Conservation (phyloP, 2,888 invertebrate genomes). For the Lysandra bellargus region DNA sequence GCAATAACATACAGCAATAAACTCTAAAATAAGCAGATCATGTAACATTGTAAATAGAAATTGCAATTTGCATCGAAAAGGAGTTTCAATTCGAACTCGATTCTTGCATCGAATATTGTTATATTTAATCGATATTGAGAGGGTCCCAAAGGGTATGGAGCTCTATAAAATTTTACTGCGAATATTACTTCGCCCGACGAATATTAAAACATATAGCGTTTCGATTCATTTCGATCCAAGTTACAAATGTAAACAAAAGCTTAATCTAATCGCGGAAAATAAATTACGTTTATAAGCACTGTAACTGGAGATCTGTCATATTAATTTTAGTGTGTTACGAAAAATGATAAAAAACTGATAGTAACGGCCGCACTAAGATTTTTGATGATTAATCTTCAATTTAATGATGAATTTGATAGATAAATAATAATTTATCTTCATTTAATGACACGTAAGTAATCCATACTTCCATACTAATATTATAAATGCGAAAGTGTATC, state of each 20-base stretch:
- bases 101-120: conserved; percentile 17
- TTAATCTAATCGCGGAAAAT: not conserved
- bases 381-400: no score
- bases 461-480: no score
- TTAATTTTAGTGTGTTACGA: no score
- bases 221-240: not conserved
- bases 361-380: no score
- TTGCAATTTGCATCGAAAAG: conserved; percentile 19
- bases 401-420: no score
- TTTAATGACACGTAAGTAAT: no score
- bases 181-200: not conserved
- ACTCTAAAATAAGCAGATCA: not conserved
- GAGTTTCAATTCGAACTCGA: conserved; percentile 15
- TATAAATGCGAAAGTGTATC: no score
- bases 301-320: no score
- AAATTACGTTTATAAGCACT: not conserved
- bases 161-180: conserved; percentile 26
- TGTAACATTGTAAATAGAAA: conserved; percentile 8
- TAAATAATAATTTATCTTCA: no score
- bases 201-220: not conserved
- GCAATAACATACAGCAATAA: not conserved
- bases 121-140: conserved; percentile 20
- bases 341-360: no score
- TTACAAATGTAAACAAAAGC: not conserved
- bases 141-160: conserved; percentile 14